Percentiles rank a stretch among this genome's conserved stretches.
Evolutionary conservation across 2,113 vertebrate genomes (phyloP).

Genomic region (Colinus virginianus): DNA sequence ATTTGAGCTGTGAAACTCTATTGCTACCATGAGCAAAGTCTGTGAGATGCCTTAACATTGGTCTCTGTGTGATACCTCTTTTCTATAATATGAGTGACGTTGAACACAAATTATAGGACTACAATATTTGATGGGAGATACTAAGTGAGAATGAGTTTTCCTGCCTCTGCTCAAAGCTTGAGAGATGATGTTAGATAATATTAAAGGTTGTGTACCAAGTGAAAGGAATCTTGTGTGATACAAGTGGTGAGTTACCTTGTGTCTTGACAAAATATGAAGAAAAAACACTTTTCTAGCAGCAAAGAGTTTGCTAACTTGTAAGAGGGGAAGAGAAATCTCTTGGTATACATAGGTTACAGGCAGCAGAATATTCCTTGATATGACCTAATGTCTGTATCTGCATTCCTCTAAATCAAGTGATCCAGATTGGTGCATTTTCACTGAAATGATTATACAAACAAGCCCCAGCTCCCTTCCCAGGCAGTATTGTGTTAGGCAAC

Average conservation of each 20-base stretch:
- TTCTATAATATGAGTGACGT: not conserved
- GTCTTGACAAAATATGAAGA: not conserved
- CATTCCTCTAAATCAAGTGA: not conserved
- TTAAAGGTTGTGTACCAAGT: not conserved
- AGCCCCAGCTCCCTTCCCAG: not conserved
- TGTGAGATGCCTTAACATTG: not conserved
- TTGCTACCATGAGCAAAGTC: not conserved
- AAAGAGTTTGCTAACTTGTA: not conserved
- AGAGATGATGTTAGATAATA: not conserved
- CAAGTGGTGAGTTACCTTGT: not conserved
- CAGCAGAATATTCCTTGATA: not conserved
- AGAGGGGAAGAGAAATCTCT: not conserved
- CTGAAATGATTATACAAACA: not conserved
- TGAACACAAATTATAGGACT: not conserved
- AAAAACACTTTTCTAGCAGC: not conserved
- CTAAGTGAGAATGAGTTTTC: not conserved
- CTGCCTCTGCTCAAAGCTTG: not conserved
- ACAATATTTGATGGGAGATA: not conserved
- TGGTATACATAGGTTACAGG: not conserved
- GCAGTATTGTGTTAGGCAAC: not conserved
- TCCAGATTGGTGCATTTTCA: not conserved
- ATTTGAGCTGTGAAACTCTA: not conserved
- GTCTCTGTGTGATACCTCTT: not conserved
- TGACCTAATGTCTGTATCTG: not conserved
- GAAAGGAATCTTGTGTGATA: not conserved